phyloP scores from a whole-genome alignment of 1,140 invertebrate species.

The Heliconius congener region DNA sequence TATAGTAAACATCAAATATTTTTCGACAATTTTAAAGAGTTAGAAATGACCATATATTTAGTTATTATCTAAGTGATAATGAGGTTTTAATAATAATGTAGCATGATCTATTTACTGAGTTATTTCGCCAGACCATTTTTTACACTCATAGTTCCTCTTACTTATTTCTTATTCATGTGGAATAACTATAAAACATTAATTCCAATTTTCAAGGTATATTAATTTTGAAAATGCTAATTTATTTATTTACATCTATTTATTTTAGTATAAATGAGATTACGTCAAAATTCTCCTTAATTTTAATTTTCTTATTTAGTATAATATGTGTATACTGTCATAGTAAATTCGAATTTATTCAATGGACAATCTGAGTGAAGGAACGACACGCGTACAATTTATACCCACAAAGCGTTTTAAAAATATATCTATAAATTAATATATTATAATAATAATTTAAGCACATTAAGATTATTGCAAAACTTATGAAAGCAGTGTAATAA shows the following conservation, averaged over 20 bases:
- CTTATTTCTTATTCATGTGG: background rate
- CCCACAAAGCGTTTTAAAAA: background rate
- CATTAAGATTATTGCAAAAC: background rate
- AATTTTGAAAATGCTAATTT: background rate
- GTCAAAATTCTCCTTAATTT: background rate
- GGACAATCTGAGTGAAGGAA: constrained; percentile 28
- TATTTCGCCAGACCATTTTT: background rate
- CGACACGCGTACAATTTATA: constrained; percentile 7
- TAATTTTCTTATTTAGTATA: constrained; percentile 8
- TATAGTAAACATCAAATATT: too few species aligned
- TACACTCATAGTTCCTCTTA: background rate
- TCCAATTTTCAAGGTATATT: background rate
- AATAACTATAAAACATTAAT: background rate
- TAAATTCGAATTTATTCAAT: constrained; percentile 36
- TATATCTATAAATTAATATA: background rate
- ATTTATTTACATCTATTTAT: background rate
- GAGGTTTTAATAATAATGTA: background rate
- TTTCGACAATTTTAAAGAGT: too few species aligned
- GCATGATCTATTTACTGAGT: background rate
- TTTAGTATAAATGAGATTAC: constrained; percentile 6
- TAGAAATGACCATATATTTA: too few species aligned
- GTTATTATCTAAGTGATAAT: too few species aligned
- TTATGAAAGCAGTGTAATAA: background rate
- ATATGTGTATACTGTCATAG: constrained; percentile 30
- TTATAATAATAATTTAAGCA: background rate